A percentile compares a stretch with the other conserved stretches of the same genome.
phyloP scores from a whole-genome alignment of 2,797 vertebrate species.

The Synaphobranchus kaupii region DNA sequence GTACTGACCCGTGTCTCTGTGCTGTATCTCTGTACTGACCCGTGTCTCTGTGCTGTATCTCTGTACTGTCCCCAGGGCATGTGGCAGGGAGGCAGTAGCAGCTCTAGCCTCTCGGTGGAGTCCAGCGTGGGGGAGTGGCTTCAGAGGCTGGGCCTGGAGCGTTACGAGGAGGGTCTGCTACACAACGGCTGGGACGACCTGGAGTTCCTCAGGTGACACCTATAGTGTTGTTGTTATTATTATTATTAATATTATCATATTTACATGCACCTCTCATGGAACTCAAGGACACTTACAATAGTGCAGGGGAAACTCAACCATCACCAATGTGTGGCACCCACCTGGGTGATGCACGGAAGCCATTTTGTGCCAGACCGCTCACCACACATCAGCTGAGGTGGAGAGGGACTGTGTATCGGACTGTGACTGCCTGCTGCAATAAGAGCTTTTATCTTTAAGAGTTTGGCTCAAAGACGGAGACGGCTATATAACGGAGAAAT shows the following conservation, averaged over 20 bases:
- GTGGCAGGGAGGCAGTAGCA: constrained; percentile 80
- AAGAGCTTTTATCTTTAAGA: not conserved
- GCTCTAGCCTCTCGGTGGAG: constrained; percentile 75
- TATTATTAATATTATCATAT: no score
- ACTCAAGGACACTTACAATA: no score
- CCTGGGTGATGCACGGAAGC: no score
- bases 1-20: not conserved
- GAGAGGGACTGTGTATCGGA: no score
- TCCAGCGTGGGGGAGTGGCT: constrained; percentile 92
- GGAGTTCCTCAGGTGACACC: constrained; percentile 90
- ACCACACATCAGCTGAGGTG: no score
- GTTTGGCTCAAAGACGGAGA: not conserved
- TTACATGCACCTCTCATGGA: no score
- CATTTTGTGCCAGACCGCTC: no score
- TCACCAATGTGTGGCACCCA: no score
- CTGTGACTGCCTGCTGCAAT: not conserved
- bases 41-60: not conserved
- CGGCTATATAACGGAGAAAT: not conserved
- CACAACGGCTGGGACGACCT: constrained; percentile 97
- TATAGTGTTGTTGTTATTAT: no score
- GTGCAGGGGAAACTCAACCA: no score
- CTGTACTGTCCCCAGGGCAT: constrained; percentile 66
- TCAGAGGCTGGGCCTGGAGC: constrained; percentile 84
- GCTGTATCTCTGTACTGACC: not conserved
- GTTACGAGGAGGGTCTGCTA: constrained; percentile 89